Percentiles rank a stretch among this genome's conserved stretches.
These are phyloP conservation scores for Sesamia inferens DNA, from an alignment of 2,888 invertebrate genomes.

Conservation along the genomic window DNA sequence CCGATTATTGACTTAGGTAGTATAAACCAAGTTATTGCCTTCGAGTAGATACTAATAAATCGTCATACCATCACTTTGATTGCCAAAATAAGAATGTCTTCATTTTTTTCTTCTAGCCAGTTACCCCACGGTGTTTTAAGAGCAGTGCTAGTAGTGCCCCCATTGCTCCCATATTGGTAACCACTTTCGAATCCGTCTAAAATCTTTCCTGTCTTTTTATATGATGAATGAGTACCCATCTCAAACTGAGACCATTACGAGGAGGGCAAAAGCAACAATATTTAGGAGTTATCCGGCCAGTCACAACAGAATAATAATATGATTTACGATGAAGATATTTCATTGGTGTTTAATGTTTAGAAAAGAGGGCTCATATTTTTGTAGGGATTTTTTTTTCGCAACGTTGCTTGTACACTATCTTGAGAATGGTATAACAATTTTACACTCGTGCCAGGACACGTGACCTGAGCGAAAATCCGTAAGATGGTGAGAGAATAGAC, in stretches of 20 bases:
- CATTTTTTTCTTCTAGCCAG: neutral
- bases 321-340: conserved; percentile 44
- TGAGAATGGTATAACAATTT: no score
- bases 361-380: neutral
- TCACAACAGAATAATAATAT: conserved; percentile 15
- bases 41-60: no score
- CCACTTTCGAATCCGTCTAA: conserved; percentile 4
- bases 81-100: neutral
- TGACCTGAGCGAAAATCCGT: no score
- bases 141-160: neutral
- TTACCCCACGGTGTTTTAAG: neutral
- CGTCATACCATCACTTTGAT: no score
- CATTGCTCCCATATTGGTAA: neutral
- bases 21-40: no score
- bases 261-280: conserved; percentile 8
- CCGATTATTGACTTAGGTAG: no score
- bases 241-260: conserved; percentile 9
- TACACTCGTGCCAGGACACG: no score
- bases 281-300: conserved; percentile 26
- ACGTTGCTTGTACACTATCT: no score
- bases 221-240: conserved; percentile 37
- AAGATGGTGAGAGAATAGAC: no score
- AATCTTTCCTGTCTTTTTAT: conserved; percentile 19
- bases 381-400: neutral
- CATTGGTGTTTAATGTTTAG: conserved; percentile 22